Evolutionary conservation across 2,113 vertebrate species (phyloP).

Genomic region (Lagopus muta): DNA sequence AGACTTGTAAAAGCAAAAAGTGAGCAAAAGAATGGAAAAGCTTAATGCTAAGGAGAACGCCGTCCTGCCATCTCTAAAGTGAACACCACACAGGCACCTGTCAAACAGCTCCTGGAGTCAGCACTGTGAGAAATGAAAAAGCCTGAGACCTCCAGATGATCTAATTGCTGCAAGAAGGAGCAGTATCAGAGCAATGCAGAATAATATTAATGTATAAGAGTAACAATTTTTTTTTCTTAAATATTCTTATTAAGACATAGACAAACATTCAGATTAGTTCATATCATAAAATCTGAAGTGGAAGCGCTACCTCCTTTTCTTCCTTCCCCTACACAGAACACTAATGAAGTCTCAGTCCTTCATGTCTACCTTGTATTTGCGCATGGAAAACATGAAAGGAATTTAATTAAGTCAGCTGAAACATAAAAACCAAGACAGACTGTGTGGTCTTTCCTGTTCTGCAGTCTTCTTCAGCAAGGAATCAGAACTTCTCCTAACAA

Average conservation of each 20-base stretch:
- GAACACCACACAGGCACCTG: neutral
- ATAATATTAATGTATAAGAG: neutral
- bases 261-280: neutral
- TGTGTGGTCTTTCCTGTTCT: neutral
- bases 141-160: neutral
- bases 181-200: neutral
- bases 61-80: neutral
- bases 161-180: neutral
- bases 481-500: neutral
- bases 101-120: neutral
- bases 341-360: neutral
- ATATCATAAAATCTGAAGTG: neutral
- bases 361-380: neutral
- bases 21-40: neutral
- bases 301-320: neutral
- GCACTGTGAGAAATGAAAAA: rapidly evolving
- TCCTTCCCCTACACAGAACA: neutral
- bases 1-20: neutral
- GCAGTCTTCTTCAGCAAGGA: neutral
- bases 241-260: neutral
- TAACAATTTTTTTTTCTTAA: neutral
- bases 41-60: neutral
- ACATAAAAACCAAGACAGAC: neutral
- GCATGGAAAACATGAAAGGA: neutral
- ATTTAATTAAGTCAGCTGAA: constrained; percentile 15